Conservation (phyloP, 2,888 invertebrate genomes). For the Drosophila mayaguana region DNA sequence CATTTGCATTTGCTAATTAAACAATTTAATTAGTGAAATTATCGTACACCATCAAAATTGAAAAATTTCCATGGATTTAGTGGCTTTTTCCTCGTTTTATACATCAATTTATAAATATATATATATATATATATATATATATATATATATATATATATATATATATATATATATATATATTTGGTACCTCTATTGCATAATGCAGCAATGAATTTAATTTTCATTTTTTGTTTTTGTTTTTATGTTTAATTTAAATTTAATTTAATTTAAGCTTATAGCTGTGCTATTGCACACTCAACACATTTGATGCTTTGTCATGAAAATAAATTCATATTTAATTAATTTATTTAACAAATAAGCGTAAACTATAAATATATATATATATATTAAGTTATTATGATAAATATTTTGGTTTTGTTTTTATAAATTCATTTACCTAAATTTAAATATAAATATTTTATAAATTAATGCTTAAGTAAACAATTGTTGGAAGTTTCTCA, state of each 20-base stretch:
- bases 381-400: conserved; percentile 11
- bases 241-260: conserved; percentile 25
- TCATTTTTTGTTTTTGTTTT: conserved; percentile 11
- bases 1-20: conserved; percentile 59
- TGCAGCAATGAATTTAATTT: conserved; percentile 43
- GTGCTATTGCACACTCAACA: conserved; percentile 55
- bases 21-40: conserved; percentile 70
- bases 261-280: conserved; percentile 64
- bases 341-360: conserved; percentile 72
- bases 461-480: conserved; percentile 64
- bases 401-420: conserved; percentile 9
- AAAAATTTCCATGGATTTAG: conserved; percentile 41
- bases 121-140: conserved; percentile 26
- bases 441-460: conserved; percentile 49
- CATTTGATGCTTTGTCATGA: conserved; percentile 49
- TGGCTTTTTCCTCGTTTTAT: conserved; percentile 31
- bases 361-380: conserved; percentile 63
- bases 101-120: conserved; percentile 48
- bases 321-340: conserved; percentile 55
- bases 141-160: conserved; percentile 25
- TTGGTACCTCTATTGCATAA: conserved; percentile 34
- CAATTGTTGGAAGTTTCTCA: conserved; percentile 48
- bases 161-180: conserved; percentile 26
- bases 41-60: conserved; percentile 58
- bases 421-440: conserved; percentile 42